Base-by-base conservation (phyloP, 92 coral and sea anemone species). In the Palythoa heliodiscus region DNA sequence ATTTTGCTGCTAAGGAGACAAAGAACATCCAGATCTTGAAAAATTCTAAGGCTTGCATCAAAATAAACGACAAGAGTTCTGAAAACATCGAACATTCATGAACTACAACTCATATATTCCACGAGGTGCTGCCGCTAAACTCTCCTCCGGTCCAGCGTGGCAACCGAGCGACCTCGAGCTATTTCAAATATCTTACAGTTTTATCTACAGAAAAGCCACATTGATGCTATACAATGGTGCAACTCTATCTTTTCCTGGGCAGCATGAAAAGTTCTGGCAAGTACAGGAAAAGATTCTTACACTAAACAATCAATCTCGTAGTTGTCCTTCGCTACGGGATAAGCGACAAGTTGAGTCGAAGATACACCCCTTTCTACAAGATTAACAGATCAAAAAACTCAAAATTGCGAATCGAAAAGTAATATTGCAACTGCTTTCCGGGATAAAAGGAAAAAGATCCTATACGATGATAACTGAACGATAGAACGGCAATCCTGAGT, bases 321-420 rank as follows among this genome's bases (percentile, higher is more conserved):
- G 67, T 54, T 16, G 13, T 76, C 67, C 19, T 47, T 57, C 69
- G 72, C 73, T 79, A 61, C 83, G 60, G 84, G 84, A 64, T 80
- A 73, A 15, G 73, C 40, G 57, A 35, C 24, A 19, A 76, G 81
- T 7, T 61, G 35, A 17, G 22, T 5, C 82, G 67, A 76, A 79
- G 73, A 50, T 63, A 80, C 84, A 80, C 84, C 84, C 84, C 84
- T 80, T 80, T 66, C 84, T 25, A 35, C 67, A 76, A 77, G 82
- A 57, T 78, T 64, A 78, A 58, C 83, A 5, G 55, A 78, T 40
- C 71, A 78, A 77, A 74, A 78, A 79, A 64, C 43, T 64, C 23
- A n/a, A 78, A 14, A 35, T 55, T 77, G 52, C 66, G 47, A 77
- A 14, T 11, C 9, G 9, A 58, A 58, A 58, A 6, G 14, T 19